Percentiles rank a stretch among this genome's conserved stretches.
These are phyloP conservation scores for Colistium nudipinnis DNA, from an alignment of 2,113 vertebrate species.

Conservation along the genomic window DNA sequence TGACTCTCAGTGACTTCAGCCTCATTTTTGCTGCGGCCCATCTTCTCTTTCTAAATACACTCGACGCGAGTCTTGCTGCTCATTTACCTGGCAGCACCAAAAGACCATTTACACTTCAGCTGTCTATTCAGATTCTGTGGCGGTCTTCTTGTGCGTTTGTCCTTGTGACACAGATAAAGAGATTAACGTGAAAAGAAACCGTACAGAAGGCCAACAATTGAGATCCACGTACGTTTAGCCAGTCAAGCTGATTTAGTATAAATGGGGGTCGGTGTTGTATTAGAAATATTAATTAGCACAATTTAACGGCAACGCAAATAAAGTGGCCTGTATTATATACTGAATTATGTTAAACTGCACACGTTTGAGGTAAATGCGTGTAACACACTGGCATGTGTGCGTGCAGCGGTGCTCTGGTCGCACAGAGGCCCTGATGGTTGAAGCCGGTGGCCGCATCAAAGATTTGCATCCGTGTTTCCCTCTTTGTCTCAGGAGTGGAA, in stretches of 20 bases:
- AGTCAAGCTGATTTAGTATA: too few relatives aligned
- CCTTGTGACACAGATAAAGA: too few relatives aligned
- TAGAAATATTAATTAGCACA: too few relatives aligned
- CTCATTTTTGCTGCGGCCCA: not conserved
- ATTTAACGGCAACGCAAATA: too few relatives aligned
- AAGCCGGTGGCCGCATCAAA: conserved; percentile 60
- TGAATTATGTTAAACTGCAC: too few relatives aligned
- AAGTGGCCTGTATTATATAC: too few relatives aligned
- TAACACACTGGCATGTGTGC: too few relatives aligned
- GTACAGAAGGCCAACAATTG: too few relatives aligned
- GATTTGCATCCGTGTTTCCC: conserved; percentile 31
- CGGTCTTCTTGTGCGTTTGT: conserved; percentile 13
- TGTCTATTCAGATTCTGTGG: conserved; percentile 36
- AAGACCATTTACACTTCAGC: conserved; percentile 58
- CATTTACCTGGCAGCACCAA: conserved; percentile 36
- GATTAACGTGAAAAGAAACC: too few relatives aligned
- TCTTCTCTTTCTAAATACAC: conserved; percentile 6
- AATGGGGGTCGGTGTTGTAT: too few relatives aligned
- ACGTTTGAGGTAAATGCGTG: too few relatives aligned
- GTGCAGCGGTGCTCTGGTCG: not conserved
- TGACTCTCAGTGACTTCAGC: not conserved
- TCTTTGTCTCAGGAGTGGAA: conserved; percentile 40
- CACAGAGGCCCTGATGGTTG: conserved; percentile 52
- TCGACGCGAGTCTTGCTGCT: conserved; percentile 40
- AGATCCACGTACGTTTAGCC: too few relatives aligned